phyloP scores from a whole-genome alignment of 1,140 invertebrate genomes.

The Orius insidiosus region DNA sequence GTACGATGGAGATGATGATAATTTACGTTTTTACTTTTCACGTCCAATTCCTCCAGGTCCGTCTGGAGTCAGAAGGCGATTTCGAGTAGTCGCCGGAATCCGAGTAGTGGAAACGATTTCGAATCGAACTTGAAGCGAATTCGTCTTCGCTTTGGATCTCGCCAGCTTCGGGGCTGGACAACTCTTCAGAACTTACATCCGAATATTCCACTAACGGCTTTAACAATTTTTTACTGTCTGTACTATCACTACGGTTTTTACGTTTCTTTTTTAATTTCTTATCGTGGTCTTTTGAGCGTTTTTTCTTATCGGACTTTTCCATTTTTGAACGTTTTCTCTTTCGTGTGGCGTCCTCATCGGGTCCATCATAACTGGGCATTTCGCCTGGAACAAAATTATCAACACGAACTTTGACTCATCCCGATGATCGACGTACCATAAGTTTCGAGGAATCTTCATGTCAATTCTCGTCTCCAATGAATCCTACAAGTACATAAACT shows the following conservation, averaged over 20 bases:
- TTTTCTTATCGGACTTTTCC: conserved; percentile 14
- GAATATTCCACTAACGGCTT: conserved; percentile 66
- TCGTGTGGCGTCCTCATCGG: neutral
- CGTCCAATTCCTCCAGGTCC: conserved; percentile 9
- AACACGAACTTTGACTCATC: too few species aligned
- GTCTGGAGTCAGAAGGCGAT: conserved; percentile 9
- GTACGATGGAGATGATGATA: conserved; percentile 11
- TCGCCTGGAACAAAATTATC: conserved; percentile 8
- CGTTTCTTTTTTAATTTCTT: conserved; percentile 14
- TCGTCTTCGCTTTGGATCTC: conserved; percentile 62
- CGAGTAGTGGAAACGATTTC: neutral
- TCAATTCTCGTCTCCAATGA: too few species aligned
- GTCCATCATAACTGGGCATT: conserved; percentile 17
- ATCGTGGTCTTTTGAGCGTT: conserved; percentile 7
- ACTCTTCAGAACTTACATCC: conserved; percentile 75
- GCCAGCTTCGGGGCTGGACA: conserved; percentile 70
- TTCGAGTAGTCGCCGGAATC: conserved; percentile 11
- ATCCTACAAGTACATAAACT: too few species aligned
- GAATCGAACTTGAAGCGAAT: too few species aligned
- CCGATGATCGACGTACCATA: too few species aligned
- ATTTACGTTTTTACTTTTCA: conserved; percentile 7
- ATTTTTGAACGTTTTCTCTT: conserved; percentile 10
- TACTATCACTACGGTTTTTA: neutral
- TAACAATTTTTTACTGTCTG: conserved; percentile 6
- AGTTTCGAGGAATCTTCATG: too few species aligned